These are phyloP conservation scores for Branchipolynoe longqiensis DNA, from an alignment of 2,888 invertebrate genomes.

Conservation along the genomic window DNA sequence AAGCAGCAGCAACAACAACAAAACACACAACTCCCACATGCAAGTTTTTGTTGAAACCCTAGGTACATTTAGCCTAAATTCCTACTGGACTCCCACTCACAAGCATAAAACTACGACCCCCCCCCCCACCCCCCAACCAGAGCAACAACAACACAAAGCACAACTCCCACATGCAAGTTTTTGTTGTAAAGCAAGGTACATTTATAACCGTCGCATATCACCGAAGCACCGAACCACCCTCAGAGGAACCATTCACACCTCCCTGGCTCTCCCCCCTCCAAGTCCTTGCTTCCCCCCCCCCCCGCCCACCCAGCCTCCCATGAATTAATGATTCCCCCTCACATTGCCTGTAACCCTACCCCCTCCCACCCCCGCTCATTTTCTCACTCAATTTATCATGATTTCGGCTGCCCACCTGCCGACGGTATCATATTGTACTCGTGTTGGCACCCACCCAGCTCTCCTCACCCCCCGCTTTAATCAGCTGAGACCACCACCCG, in stretches of 20 bases:
- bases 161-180: no score
- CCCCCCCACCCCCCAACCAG: no score
- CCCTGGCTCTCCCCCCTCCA: not conserved
- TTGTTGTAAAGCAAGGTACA: no score
- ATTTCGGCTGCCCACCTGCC: constrained; percentile 1
- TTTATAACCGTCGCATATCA: no score
- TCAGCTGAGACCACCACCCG: not conserved
- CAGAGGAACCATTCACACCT: not conserved
- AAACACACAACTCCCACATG: no score
- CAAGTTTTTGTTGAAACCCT: no score
- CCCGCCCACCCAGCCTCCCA: not conserved
- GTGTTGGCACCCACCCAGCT: constrained; percentile 21
- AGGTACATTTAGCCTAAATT: no score
- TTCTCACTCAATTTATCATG: constrained; percentile 53
- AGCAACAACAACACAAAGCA: no score
- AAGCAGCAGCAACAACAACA: no score
- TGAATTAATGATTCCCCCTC: constrained; percentile 39
- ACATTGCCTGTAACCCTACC: constrained; percentile 29
- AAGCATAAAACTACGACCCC: no score
- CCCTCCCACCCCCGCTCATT: not conserved
- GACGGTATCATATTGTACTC: constrained; percentile 29
- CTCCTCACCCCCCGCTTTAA: constrained; percentile 2
- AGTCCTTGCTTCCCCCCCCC: not conserved
- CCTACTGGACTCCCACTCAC: no score
- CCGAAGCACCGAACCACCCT: no score